Evolutionary conservation across 2,797 vertebrate genomes (phyloP).

Genomic region (Bucorvus abyssinicus): DNA sequence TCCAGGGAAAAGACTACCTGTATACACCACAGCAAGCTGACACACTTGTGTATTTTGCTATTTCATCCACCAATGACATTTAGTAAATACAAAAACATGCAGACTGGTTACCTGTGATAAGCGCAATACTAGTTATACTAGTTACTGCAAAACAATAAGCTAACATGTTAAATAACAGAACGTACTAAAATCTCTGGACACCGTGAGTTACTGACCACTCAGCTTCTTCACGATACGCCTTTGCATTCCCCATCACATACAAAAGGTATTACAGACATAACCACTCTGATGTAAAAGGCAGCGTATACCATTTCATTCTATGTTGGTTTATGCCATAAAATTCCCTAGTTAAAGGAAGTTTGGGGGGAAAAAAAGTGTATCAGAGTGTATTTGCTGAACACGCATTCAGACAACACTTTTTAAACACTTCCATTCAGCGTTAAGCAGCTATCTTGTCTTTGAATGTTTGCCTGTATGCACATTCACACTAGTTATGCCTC

Average conservation of each 20-base stretch:
- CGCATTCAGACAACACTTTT: background rate
- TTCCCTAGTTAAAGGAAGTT: background rate
- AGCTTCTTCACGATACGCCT: background rate
- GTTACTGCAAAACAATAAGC: background rate
- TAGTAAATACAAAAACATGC: background rate
- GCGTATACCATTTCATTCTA: background rate
- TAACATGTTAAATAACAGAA: background rate
- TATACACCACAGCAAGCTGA: background rate
- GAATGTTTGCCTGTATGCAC: background rate
- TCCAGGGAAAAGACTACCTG: background rate
- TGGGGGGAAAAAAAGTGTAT: background rate
- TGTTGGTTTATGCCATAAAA: background rate
- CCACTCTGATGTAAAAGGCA: background rate
- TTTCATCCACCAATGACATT: background rate
- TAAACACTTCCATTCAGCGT: background rate
- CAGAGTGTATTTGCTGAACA: background rate
- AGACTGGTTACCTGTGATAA: background rate
- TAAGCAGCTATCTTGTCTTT: background rate
- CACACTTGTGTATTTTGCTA: background rate
- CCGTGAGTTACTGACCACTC: background rate
- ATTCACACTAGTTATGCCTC: background rate
- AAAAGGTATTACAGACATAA: background rate
- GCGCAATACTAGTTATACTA: background rate
- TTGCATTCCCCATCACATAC: background rate
- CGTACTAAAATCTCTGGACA: background rate